Conservation (phyloP, 2,888 invertebrate species). For the Calameuta filiformis region DNA sequence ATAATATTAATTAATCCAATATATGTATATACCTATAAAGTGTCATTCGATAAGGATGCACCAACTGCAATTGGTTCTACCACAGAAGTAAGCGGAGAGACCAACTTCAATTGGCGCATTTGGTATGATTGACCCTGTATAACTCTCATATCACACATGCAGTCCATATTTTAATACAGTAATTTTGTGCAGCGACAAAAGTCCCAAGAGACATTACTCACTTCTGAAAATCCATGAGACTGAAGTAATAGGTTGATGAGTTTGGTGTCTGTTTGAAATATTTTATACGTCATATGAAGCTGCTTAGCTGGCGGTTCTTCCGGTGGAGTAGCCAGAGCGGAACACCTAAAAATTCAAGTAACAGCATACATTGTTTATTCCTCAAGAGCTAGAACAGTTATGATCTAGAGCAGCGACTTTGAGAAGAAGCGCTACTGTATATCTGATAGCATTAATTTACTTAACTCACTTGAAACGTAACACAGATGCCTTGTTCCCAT, state of each 20-base stretch:
- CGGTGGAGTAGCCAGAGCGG: conserved; percentile 60
- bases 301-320: conserved; percentile 62
- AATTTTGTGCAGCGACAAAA: not conserved
- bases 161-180: not conserved
- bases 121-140: not conserved
- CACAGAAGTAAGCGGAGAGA: too few relatives aligned
- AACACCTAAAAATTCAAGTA: conserved; percentile 47
- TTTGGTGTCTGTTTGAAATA: conserved; percentile 85
- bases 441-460: not conserved
- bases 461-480: conserved; percentile 60
- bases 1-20: not conserved
- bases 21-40: not conserved
- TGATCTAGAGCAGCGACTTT: not conserved
- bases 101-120: not conserved
- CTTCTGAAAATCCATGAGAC: conserved; percentile 82
- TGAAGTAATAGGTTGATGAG: conserved; percentile 79
- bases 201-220: conserved; percentile 47
- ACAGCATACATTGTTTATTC: not conserved
- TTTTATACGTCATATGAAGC: conserved; percentile 82
- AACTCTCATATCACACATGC: not conserved
- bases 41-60: not conserved
- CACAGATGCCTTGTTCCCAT: conserved; percentile 53
- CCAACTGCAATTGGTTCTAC: too few relatives aligned
- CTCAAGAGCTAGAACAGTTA: not conserved
- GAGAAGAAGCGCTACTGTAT: not conserved